These are phyloP conservation scores for Campylomormyrus tamandua DNA, from an alignment of 2,113 vertebrate species.

Conservation along the genomic window DNA sequence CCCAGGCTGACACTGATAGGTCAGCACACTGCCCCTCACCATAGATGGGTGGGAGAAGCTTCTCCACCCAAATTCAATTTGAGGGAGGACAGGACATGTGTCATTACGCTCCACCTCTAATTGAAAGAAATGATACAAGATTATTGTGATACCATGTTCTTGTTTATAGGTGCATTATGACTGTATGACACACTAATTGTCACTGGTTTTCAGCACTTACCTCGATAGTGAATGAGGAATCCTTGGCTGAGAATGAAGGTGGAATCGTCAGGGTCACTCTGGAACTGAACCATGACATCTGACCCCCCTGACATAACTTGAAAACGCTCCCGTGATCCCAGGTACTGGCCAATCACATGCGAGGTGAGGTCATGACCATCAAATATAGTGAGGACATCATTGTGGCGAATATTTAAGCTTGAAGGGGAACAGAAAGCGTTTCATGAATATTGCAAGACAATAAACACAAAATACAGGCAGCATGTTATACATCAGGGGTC, in stretches of 20 bases:
- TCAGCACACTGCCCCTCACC: slow-evolving; percentile 81
- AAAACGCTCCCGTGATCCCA: slow-evolving; percentile 76
- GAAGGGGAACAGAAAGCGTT: slow-evolving; percentile 5
- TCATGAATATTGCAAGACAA: background rate
- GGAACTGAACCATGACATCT: slow-evolving; percentile 84
- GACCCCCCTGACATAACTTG: slow-evolving; percentile 75
- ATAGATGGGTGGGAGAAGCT: slow-evolving; percentile 78
- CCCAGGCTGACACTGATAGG: slow-evolving; percentile 85
- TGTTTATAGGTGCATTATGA: background rate
- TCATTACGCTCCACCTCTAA: slow-evolving; percentile 87
- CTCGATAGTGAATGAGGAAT: slow-evolving; percentile 80
- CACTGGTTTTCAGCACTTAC: slow-evolving; percentile 41
- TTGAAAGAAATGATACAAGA: background rate
- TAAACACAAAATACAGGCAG: background rate
- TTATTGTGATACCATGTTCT: background rate
- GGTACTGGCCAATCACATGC: slow-evolving; percentile 77
- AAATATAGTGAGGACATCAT: slow-evolving; percentile 76
- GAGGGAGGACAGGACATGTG: slow-evolving; percentile 75
- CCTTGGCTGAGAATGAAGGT: slow-evolving; percentile 78
- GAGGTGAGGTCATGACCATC: slow-evolving; percentile 77
- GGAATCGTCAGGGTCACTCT: slow-evolving; percentile 75
- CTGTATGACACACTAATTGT: background rate
- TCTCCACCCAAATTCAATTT: slow-evolving; percentile 80
- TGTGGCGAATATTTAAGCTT: slow-evolving; percentile 81
- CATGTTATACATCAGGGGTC: background rate